These are phyloP conservation scores for Eristalinus aeneus DNA, from an alignment of 2,888 invertebrate species.

Conservation along the genomic window DNA sequence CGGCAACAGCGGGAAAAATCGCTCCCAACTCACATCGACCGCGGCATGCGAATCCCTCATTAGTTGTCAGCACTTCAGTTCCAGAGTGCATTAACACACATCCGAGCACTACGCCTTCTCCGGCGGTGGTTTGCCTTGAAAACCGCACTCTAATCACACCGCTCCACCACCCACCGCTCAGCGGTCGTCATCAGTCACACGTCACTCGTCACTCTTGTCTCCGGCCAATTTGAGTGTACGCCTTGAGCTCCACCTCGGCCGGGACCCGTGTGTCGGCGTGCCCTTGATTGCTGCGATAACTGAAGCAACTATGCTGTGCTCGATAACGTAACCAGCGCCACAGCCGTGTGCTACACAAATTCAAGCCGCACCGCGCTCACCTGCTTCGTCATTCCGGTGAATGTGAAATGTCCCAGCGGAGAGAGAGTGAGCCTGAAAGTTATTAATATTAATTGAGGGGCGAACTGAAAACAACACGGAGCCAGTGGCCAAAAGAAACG, in stretches of 20 bases:
- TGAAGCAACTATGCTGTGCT: slow-evolving; percentile 3
- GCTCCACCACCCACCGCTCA: not conserved
- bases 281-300: slow-evolving; percentile 21
- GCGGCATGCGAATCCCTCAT: not conserved
- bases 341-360: not conserved
- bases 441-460: slow-evolving; percentile 67
- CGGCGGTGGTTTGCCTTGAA: not conserved
- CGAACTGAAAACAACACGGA: slow-evolving; percentile 10
- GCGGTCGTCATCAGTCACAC: no score
- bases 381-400: slow-evolving; percentile 28
- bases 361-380: not conserved
- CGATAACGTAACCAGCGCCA: slow-evolving; percentile 10
- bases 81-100: not conserved
- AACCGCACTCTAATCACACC: not conserved
- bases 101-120: not conserved
- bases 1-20: not conserved
- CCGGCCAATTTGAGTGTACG: not conserved
- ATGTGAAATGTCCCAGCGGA: slow-evolving; percentile 46
- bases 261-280: not conserved
- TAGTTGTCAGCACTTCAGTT: not conserved
- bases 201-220: no score
- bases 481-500: no score
- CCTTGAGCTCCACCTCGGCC: not conserved
- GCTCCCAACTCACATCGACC: not conserved
- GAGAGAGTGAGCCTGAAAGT: slow-evolving; percentile 35